These are phyloP conservation scores for Tipula lateralis DNA, from an alignment of 2,888 invertebrate species.

Conservation along the genomic window DNA sequence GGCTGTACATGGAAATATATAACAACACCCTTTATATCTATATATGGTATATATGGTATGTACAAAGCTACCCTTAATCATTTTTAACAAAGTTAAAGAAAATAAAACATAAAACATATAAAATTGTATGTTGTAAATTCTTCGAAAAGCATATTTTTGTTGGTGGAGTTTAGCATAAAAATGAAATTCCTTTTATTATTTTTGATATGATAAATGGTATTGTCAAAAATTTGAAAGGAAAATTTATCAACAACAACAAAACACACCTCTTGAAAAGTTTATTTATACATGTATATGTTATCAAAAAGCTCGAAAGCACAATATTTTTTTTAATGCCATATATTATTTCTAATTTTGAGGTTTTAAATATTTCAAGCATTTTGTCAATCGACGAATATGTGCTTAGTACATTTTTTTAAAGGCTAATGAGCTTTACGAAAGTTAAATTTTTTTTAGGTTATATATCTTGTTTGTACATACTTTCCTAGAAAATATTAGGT, in stretches of 20 bases:
- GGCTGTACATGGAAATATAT: not conserved
- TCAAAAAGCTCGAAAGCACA: not conserved
- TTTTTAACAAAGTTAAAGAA: not conserved
- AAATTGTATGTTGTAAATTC: conserved; percentile 12
- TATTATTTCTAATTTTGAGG: not conserved
- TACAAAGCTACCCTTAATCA: conserved; percentile 12
- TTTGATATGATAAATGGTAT: not conserved
- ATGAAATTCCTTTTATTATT: not conserved
- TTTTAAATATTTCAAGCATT: not conserved
- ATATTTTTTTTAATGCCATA: not conserved
- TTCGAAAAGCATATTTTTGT: not conserved
- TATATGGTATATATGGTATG: not conserved
- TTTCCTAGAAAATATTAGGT: no score
- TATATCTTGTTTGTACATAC: no score
- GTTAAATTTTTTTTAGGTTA: no score
- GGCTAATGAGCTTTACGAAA: no score
- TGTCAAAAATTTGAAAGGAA: not conserved
- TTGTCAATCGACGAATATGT: no score
- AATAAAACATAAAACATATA: conserved; percentile 14
- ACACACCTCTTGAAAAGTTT: not conserved
- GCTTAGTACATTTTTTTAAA: no score
- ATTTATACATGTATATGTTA: not conserved
- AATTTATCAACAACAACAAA: not conserved
- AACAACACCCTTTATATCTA: not conserved
- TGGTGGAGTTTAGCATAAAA: not conserved